Evolutionary conservation across 2,888 invertebrate species (phyloP), one percentile per base, ranked within the genome.

Genomic region (Agrotis ipsilon): DNA sequence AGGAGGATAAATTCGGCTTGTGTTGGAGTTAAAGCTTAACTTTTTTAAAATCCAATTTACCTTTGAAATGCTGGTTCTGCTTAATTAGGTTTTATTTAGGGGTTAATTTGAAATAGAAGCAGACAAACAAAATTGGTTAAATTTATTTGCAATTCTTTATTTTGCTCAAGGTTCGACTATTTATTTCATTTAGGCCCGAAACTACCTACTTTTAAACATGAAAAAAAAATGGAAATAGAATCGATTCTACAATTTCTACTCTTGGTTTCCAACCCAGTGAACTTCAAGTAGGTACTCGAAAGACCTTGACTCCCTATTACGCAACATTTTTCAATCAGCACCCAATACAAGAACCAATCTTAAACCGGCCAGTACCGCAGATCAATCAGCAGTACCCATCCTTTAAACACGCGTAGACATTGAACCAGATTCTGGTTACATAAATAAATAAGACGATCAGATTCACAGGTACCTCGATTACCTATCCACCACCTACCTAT

Each of bases 371-470:
- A 48, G 9, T 73, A 32, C 45, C 49, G 11, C 14, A 11, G 43
- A 54, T 65, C 52, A 59, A 62, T 60, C 59, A 68, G 46, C 59
- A 19, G 49, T 55, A 52, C 60, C 52, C 51, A 71, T 73, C 54
- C 62, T 75, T 67, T 64, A 67, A 68, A 60, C 60, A 51, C 13
- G 61, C 46, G 45, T 63, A 67, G 60, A 9, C 68, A 58, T 66
- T 61, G 48, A 66, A 68, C 66, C 48, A 63, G 72, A 78, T 78
- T 74, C 74, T 73, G 57, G 67, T 64, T 61, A 73, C 63, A 27
- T 82, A 72, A 72, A 83, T 80, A 77, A 75, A 62, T 78, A 71
- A 75, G 49, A 61, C 51, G 58, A 73, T 79, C 63, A 78, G 72
- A 78, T 75, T 78, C 65, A 46, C 74, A 81, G 72, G 72, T 75